Percentiles rank a stretch among this genome's conserved stretches.
Conservation (phyloP, 2,888 invertebrate species). For the Leptura quadrifasciata region DNA sequence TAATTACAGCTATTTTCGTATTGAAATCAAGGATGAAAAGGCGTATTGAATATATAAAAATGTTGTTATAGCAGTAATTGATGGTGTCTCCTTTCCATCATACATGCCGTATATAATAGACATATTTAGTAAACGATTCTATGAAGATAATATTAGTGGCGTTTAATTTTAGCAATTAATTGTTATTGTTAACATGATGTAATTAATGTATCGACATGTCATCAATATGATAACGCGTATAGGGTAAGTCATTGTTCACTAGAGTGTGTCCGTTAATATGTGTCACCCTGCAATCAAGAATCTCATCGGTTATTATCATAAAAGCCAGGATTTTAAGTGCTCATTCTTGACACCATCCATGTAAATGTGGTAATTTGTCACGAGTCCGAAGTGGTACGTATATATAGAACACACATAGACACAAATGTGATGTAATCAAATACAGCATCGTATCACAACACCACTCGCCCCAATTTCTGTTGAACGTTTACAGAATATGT, state of each 20-base stretch:
- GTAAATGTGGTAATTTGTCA: slow-evolving; percentile 62
- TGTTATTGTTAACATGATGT: slow-evolving; percentile 54
- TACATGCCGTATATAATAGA: slow-evolving; percentile 26
- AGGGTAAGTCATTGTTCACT: slow-evolving; percentile 45
- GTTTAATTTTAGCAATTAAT: slow-evolving; percentile 53
- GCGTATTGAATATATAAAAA: slow-evolving; percentile 37
- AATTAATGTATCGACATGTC: slow-evolving; percentile 59
- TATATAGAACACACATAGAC: slow-evolving; percentile 38
- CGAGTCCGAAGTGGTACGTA: slow-evolving; percentile 53
- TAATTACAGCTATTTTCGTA: slow-evolving; percentile 30
- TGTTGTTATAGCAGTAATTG: slow-evolving; percentile 32
- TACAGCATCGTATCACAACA: slow-evolving; percentile 34
- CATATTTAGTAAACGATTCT: slow-evolving; percentile 36
- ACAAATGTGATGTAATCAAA: slow-evolving; percentile 36
- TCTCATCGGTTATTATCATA: slow-evolving; percentile 39
- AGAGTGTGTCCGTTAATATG: slow-evolving; percentile 48
- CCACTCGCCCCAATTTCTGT: slow-evolving; percentile 31
- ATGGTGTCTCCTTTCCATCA: slow-evolving; percentile 31
- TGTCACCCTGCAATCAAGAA: slow-evolving; percentile 50
- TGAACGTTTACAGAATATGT: slow-evolving; percentile 32
- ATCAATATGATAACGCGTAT: slow-evolving; percentile 53
- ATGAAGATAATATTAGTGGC: slow-evolving; percentile 51
- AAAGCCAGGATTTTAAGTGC: slow-evolving; percentile 51
- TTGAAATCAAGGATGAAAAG: slow-evolving; percentile 24
- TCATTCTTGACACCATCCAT: slow-evolving; percentile 60